phyloP scores from a whole-genome alignment of 2,888 invertebrate species.

The Idaea aversata region DNA sequence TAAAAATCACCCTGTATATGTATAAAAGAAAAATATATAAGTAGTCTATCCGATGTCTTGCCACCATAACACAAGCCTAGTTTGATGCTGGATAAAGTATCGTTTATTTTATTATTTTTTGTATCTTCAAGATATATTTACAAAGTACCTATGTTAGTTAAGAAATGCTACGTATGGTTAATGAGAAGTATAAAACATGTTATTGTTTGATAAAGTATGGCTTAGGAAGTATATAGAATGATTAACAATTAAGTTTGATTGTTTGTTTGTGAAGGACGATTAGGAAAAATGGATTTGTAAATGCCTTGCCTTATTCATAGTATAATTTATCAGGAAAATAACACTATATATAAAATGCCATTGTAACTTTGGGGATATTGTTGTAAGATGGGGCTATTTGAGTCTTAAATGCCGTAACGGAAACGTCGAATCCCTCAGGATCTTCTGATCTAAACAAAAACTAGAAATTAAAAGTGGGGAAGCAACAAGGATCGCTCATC shows the following conservation, averaged over 20 bases:
- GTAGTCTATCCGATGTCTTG: too few species aligned
- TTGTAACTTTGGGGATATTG: not conserved
- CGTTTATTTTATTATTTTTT: not conserved
- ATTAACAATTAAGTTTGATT: conserved; percentile 1
- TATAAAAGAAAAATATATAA: too few species aligned
- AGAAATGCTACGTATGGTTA: not conserved
- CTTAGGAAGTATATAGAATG: not conserved
- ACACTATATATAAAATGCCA: not conserved
- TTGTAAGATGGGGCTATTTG: not conserved
- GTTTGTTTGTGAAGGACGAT: not conserved
- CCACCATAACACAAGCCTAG: too few species aligned
- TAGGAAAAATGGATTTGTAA: not conserved
- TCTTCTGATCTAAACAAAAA: too few species aligned
- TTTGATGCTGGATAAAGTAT: not conserved
- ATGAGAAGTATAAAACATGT: not conserved
- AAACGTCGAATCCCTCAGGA: too few species aligned
- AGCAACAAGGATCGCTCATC: too few species aligned
- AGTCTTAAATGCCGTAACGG: too few species aligned
- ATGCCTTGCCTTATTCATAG: not conserved
- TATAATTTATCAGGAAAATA: not conserved
- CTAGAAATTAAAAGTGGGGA: too few species aligned
- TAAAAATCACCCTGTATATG: too few species aligned
- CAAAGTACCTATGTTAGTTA: not conserved
- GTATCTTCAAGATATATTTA: not conserved
- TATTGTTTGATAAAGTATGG: not conserved